A percentile compares a stretch with the other conserved stretches of the same genome.
Evolutionary conservation across 2,113 vertebrate species (phyloP).

Genomic region (Agelaius tricolor): DNA sequence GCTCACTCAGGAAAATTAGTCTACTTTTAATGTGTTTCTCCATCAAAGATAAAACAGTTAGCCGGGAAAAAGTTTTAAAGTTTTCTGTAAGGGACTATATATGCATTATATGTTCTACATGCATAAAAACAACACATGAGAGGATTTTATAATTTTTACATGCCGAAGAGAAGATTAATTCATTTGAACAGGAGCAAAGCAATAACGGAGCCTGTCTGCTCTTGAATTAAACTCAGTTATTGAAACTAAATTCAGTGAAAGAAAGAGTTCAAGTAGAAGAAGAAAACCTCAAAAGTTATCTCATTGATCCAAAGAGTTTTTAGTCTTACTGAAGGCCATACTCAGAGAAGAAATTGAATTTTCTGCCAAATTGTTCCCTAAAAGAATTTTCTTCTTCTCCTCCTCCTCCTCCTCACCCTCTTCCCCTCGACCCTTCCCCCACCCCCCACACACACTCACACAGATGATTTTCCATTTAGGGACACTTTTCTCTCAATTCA

Average conservation of each 20-base stretch:
- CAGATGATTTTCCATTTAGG: not conserved
- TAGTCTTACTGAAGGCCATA: not conserved
- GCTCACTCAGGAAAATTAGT: not conserved
- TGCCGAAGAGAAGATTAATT: constrained; percentile 27
- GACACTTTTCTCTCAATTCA: not conserved
- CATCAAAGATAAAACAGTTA: not conserved
- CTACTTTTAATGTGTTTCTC: not conserved
- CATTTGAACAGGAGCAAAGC: constrained; percentile 3
- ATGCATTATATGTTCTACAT: not conserved
- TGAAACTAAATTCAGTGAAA: constrained; percentile 1
- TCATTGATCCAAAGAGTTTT: not conserved
- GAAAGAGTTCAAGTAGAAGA: not conserved
- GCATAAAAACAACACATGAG: not conserved
- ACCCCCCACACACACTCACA: too few species aligned
- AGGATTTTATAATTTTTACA: not conserved
- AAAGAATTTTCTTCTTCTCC: not conserved
- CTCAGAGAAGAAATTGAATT: not conserved
- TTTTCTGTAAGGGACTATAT: not conserved
- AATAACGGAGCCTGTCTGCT: not conserved
- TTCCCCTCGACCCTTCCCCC: rapidly evolving
- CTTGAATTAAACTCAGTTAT: not conserved
- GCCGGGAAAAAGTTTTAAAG: not conserved
- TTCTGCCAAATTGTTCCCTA: not conserved
- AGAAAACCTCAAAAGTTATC: not conserved
- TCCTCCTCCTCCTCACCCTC: not conserved